Conservation (phyloP, 2,888 invertebrate species). For the Archips xylosteana region DNA sequence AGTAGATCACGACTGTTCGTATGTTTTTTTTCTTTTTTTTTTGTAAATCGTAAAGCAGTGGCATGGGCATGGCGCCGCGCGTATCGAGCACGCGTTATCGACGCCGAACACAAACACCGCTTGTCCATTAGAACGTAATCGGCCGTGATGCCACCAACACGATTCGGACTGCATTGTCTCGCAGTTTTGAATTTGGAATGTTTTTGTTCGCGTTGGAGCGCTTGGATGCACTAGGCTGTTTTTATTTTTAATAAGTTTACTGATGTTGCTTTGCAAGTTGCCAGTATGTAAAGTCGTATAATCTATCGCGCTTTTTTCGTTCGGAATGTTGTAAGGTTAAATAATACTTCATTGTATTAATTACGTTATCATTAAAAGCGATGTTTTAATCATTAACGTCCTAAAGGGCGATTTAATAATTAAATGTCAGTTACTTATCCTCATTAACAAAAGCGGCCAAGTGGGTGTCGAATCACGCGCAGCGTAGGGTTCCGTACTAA, state of each 20-base stretch:
- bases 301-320: background rate
- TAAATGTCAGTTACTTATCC: too few species aligned
- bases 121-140: conserved; percentile 86
- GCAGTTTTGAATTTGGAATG: conserved; percentile 69
- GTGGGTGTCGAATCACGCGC: too few species aligned
- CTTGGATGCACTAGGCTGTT: background rate
- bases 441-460: too few species aligned
- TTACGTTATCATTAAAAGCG: too few species aligned
- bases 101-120: conserved; percentile 80
- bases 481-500: too few species aligned
- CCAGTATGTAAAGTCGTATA: background rate
- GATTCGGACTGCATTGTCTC: conserved; percentile 72
- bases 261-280: conserved; percentile 8
- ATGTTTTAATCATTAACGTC: background rate
- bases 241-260: background rate
- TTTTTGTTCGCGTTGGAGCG: conserved; percentile 43
- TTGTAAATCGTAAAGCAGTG: conserved; percentile 71
- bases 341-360: background rate
- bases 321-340: too few species aligned
- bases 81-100: conserved; percentile 81
- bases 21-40: conserved; percentile 33
- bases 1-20: conserved; percentile 65
- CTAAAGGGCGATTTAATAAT: too few species aligned
- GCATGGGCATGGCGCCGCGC: conserved; percentile 84
- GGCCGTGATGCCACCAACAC: conserved; percentile 83